Percentiles rank a stretch among this genome's conserved stretches.
These are phyloP conservation scores for Parnassius mnemosyne DNA, from an alignment of 2,888 invertebrate species.

Conservation along the genomic window DNA sequence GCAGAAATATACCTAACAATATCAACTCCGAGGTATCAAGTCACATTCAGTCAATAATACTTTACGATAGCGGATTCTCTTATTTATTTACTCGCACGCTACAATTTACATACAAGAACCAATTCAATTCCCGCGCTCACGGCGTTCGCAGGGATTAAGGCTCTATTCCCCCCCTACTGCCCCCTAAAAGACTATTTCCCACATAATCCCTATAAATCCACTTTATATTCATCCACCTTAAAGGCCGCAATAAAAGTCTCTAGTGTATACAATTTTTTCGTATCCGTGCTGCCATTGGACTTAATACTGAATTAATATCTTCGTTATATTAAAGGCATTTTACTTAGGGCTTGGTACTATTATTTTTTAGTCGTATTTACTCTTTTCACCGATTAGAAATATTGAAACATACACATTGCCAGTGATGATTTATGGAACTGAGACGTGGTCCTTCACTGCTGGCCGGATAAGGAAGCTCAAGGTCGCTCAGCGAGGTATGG, in stretches of 20 bases:
- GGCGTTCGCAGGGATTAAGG: conserved; percentile 73
- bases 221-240: conserved; percentile 80
- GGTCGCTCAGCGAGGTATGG: too few species aligned
- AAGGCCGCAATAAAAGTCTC: conserved; percentile 74
- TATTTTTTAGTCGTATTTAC: too few species aligned
- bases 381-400: too few species aligned
- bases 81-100: conserved; percentile 76
- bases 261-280: conserved; percentile 46
- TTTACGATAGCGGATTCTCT: conserved; percentile 66
- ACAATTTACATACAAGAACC: conserved; percentile 75
- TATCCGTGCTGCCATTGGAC: neutral
- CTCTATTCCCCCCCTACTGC: conserved; percentile 44
- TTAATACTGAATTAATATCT: too few species aligned
- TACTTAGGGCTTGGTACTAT: too few species aligned
- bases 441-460: too few species aligned
- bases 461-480: too few species aligned
- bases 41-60: conserved; percentile 49
- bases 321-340: too few species aligned
- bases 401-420: too few species aligned
- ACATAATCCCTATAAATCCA: conserved; percentile 77
- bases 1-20: too few species aligned
- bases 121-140: conserved; percentile 75
- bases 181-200: conserved; percentile 56
- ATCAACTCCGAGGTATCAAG: conserved; percentile 45
- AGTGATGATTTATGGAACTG: too few species aligned